A percentile compares a stretch with the other conserved stretches of the same genome.
These are phyloP conservation scores for Emesis russula DNA, from an alignment of 2,888 invertebrate genomes.

Conservation along the genomic window DNA sequence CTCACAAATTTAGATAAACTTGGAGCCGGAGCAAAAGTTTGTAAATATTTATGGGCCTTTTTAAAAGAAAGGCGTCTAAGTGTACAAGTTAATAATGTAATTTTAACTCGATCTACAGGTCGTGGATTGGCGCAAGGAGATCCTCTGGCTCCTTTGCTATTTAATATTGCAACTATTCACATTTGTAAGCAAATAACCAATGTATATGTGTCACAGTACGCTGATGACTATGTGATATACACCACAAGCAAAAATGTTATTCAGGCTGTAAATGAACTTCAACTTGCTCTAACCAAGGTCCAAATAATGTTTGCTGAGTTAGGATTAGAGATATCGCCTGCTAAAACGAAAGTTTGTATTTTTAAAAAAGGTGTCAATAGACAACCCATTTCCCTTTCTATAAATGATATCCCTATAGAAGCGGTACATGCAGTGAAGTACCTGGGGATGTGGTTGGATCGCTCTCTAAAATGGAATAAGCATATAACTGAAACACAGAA, in stretches of 20 bases:
- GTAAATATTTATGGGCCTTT: slow-evolving; percentile 49
- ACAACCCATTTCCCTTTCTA: background rate
- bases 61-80: slow-evolving; percentile 30
- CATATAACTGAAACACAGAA: background rate
- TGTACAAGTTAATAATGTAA: slow-evolving; percentile 5
- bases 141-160: slow-evolving; percentile 82
- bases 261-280: background rate
- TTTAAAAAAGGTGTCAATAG: background rate
- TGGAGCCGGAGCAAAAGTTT: slow-evolving; percentile 39
- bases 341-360: background rate
- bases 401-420: background rate
- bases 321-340: background rate
- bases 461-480: slow-evolving; percentile 11
- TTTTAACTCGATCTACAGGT: slow-evolving; percentile 31
- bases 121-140: slow-evolving; percentile 82
- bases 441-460: slow-evolving; percentile 19
- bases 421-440: background rate
- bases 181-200: slow-evolving; percentile 53
- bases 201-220: slow-evolving; percentile 72
- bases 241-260: background rate
- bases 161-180: slow-evolving; percentile 73
- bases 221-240: slow-evolving; percentile 84
- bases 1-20: slow-evolving; percentile 47
- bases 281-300: background rate
- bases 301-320: background rate